Evolutionary conservation across 1,140 invertebrate species (phyloP).

Genomic region (Ips typographus): DNA sequence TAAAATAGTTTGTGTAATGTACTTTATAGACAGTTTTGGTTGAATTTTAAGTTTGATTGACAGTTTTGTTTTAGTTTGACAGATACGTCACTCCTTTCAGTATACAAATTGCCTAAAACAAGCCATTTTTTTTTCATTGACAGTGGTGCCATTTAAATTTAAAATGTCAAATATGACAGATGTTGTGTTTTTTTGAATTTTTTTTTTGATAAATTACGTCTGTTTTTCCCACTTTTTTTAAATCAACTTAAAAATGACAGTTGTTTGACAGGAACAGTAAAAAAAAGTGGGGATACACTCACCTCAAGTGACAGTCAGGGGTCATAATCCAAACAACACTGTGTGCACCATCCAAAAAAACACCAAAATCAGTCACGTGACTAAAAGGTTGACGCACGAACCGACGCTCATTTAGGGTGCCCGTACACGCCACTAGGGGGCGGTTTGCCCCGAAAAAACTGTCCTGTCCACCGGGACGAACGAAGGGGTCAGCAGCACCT

Average conservation of each 20-base stretch:
- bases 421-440: neutral
- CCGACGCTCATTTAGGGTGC: neutral
- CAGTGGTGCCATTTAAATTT: no score
- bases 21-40: no score
- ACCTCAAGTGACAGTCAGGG: neutral
- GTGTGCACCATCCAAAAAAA: neutral
- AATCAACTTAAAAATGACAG: no score
- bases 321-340: slow-evolving; percentile 11
- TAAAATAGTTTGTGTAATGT: no score
- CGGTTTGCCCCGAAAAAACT: slow-evolving; percentile 5
- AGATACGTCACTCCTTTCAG: no score
- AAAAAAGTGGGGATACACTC: neutral
- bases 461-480: slow-evolving; percentile 10
- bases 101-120: no score
- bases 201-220: neutral
- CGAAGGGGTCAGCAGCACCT: slow-evolving; percentile 39
- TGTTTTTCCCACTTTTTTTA: neutral
- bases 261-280: no score
- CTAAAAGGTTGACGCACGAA: neutral
- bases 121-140: no score
- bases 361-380: neutral
- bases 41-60: no score
- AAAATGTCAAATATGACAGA: no score
- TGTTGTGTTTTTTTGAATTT: no score
- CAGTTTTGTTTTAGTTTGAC: no score